Percentiles rank a stretch among this genome's conserved stretches.
phyloP scores from a whole-genome alignment of 2,888 invertebrate genomes.

The Archaeoteleia sp. region DNA sequence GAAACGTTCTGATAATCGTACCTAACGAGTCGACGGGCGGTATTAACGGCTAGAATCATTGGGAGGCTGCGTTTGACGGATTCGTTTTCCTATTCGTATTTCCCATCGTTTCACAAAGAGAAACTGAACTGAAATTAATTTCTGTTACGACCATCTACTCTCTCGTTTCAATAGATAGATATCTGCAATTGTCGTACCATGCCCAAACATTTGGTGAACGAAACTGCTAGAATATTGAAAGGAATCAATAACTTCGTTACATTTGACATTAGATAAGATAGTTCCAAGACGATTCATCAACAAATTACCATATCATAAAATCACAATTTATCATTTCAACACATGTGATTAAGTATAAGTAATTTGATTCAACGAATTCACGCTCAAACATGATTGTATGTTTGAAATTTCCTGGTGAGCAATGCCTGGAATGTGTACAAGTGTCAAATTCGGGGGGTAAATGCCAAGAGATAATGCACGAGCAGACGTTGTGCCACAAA shows the following conservation, averaged over 20 bases:
- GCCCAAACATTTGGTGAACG: slow-evolving; percentile 36
- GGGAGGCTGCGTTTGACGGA: slow-evolving; percentile 44
- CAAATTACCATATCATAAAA: too few relatives aligned
- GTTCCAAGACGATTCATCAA: too few relatives aligned
- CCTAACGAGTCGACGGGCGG: slow-evolving; percentile 37
- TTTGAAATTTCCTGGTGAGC: slow-evolving; percentile 8
- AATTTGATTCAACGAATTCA: too few relatives aligned
- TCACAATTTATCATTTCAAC: too few relatives aligned
- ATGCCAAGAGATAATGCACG: slow-evolving; percentile 33
- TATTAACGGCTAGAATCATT: slow-evolving; percentile 26
- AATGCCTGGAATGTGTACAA: slow-evolving; percentile 31
- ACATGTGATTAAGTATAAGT: too few relatives aligned
- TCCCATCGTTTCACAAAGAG: slow-evolving; percentile 33
- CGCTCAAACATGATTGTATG: not conserved
- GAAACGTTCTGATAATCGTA: slow-evolving; percentile 50
- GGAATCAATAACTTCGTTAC: slow-evolving; percentile 29
- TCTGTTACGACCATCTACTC: slow-evolving; percentile 34
- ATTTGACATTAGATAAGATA: too few relatives aligned
- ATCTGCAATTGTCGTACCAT: slow-evolving; percentile 40
- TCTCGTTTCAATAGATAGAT: slow-evolving; percentile 24
- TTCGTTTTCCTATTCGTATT: slow-evolving; percentile 45
- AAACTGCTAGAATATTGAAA: slow-evolving; percentile 26
- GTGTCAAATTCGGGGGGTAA: slow-evolving; percentile 35
- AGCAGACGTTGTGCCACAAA: slow-evolving; percentile 9
- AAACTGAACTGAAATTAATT: slow-evolving; percentile 44